These are phyloP conservation scores for Trematomus bernacchii DNA, from an alignment of 2,797 vertebrate genomes.

Conservation along the genomic window DNA sequence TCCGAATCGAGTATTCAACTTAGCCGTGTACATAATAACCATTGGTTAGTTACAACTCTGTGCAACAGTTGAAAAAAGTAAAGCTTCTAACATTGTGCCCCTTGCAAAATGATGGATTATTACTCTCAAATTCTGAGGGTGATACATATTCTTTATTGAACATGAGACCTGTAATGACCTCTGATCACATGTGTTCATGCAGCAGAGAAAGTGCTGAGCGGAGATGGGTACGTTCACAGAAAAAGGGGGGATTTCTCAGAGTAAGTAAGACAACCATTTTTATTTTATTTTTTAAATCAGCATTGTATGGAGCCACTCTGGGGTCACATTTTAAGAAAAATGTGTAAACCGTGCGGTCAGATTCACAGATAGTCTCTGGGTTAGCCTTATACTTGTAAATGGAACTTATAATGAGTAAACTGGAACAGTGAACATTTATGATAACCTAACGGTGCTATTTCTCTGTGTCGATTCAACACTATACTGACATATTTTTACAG, in stretches of 20 bases:
- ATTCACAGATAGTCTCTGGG: too few species aligned
- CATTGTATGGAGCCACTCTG: not conserved
- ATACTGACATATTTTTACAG: too few species aligned
- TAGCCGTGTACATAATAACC: not conserved
- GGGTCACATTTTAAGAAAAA: too few species aligned
- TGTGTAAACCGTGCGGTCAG: too few species aligned
- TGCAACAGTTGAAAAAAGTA: not conserved
- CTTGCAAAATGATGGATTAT: not conserved
- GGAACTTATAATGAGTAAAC: too few species aligned
- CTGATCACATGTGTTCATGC: not conserved
- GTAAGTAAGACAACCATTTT: conserved; percentile 46
- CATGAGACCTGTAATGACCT: not conserved
- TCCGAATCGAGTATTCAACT: not conserved
- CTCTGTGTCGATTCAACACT: too few species aligned
- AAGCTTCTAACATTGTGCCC: not conserved
- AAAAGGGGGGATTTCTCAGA: fast-evolving
- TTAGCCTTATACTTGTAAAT: too few species aligned
- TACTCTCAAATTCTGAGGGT: not conserved
- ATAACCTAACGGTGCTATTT: too few species aligned
- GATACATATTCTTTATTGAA: not conserved
- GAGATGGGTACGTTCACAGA: not conserved
- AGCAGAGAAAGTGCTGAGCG: conserved; percentile 2
- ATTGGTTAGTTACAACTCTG: not conserved
- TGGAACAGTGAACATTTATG: too few species aligned
- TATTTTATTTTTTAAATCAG: not conserved